These are phyloP conservation scores for Antidorcas marsupialis DNA, from an alignment of 2,113 vertebrate species.

Conservation along the genomic window DNA sequence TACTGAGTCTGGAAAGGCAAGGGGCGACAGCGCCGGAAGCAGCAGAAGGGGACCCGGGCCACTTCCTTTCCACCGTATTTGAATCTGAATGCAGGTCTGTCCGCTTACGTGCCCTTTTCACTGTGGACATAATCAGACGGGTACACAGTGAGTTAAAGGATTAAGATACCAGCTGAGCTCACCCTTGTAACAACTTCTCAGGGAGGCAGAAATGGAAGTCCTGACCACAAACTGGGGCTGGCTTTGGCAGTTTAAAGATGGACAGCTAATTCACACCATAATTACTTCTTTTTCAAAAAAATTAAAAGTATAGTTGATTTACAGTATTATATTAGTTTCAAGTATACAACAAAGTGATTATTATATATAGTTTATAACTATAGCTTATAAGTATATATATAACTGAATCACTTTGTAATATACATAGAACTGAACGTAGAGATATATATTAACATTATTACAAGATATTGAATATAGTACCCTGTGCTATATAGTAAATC, in stretches of 20 bases:
- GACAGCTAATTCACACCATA: slow-evolving; percentile 38
- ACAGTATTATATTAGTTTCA: background rate
- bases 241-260: background rate
- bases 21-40: too few species aligned
- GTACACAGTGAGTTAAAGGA: background rate
- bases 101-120: background rate
- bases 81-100: background rate
- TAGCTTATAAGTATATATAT: too few species aligned
- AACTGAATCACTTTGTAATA: too few species aligned
- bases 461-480: too few species aligned
- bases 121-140: background rate
- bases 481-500: too few species aligned
- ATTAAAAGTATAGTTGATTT: background rate
- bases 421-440: too few species aligned
- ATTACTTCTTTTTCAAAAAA: background rate
- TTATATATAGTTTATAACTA: too few species aligned
- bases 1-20: background rate
- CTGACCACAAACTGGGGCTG: slow-evolving; percentile 25
- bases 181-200: background rate
- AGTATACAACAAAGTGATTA: background rate
- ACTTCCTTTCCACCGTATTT: background rate
- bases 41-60: background rate
- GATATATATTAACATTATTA: too few species aligned
- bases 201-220: slow-evolving; percentile 45
- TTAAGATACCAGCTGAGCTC: background rate